These are phyloP conservation scores for Cotesia typhae DNA, from an alignment of 1,140 invertebrate species.

Conservation along the genomic window DNA sequence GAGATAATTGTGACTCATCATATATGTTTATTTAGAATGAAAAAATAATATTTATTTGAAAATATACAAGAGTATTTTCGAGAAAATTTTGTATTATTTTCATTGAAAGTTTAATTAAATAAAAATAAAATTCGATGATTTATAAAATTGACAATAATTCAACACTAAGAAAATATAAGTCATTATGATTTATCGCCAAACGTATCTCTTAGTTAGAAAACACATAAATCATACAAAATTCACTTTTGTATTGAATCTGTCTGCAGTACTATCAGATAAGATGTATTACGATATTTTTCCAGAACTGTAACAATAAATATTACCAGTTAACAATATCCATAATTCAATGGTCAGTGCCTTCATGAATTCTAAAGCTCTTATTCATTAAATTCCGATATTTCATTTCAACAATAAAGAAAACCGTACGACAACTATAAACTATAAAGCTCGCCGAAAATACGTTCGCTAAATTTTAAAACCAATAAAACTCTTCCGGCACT, in stretches of 20 bases:
- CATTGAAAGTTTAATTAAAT: too few species aligned
- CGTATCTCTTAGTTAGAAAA: not conserved
- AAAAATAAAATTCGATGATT: too few species aligned
- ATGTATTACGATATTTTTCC: constrained; percentile 6
- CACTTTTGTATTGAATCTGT: not conserved
- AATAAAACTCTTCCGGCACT: constrained; percentile 19
- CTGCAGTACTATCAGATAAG: constrained; percentile 10
- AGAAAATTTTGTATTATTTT: too few species aligned
- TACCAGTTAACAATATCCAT: constrained; percentile 1
- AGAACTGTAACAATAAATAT: constrained; percentile 12
- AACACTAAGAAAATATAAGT: not conserved
- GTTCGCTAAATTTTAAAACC: constrained; percentile 18
- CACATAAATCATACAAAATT: not conserved
- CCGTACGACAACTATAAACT: constrained; percentile 3
- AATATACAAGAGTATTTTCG: too few species aligned
- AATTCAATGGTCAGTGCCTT: constrained; percentile 7
- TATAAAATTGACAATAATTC: too few species aligned
- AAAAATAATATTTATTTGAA: not conserved
- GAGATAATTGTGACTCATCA: not conserved
- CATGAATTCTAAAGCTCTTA: not conserved
- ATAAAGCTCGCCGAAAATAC: constrained; percentile 16
- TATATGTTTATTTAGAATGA: not conserved
- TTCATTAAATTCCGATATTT: constrained; percentile 33
- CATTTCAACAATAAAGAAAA: constrained; percentile 10
- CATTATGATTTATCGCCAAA: not conserved